Percentiles rank a stretch among this genome's conserved stretches.
Conservation (phyloP, 2,113 vertebrate species). For the Pagrus major region DNA sequence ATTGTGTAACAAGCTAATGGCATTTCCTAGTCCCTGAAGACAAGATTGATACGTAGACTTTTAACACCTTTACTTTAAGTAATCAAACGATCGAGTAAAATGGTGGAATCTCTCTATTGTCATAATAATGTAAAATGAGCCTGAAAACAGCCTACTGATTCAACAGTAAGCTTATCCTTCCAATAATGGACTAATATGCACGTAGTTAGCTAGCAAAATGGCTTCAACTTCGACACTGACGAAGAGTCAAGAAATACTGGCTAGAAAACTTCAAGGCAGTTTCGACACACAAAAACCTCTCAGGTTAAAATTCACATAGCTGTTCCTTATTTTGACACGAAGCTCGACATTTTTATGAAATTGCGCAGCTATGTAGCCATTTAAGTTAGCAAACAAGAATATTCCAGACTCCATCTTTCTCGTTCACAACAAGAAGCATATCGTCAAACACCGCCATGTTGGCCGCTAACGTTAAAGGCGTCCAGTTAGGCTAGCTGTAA, state of each 20-base stretch:
- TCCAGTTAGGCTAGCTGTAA: neutral
- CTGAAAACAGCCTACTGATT: neutral
- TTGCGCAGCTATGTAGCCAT: no score
- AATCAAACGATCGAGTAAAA: neutral
- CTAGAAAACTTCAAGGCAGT: neutral
- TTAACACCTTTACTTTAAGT: neutral
- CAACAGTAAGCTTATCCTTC: neutral
- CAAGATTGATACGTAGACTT: slow-evolving; percentile 3
- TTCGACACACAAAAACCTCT: no score
- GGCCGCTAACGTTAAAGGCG: slow-evolving; percentile 41
- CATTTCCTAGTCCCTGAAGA: slow-evolving; percentile 2
- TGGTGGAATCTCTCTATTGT: accelerated
- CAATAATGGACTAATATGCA: slow-evolving; percentile 25
- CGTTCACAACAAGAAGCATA: slow-evolving; percentile 68
- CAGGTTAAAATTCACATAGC: accelerated
- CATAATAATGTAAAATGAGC: neutral
- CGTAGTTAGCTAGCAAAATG: slow-evolving; percentile 67
- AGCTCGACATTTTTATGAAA: neutral
- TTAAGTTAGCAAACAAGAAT: slow-evolving; percentile 52
- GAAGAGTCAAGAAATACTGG: slow-evolving; percentile 4
- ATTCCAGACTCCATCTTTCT: slow-evolving; percentile 75
- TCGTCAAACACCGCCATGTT: slow-evolving; percentile 76
- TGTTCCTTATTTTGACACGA: accelerated
- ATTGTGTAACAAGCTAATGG: slow-evolving; percentile 53
- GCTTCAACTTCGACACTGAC: slow-evolving; percentile 57